Conservation (phyloP, 1,140 invertebrate genomes). For the Zaprionus ornatus region DNA sequence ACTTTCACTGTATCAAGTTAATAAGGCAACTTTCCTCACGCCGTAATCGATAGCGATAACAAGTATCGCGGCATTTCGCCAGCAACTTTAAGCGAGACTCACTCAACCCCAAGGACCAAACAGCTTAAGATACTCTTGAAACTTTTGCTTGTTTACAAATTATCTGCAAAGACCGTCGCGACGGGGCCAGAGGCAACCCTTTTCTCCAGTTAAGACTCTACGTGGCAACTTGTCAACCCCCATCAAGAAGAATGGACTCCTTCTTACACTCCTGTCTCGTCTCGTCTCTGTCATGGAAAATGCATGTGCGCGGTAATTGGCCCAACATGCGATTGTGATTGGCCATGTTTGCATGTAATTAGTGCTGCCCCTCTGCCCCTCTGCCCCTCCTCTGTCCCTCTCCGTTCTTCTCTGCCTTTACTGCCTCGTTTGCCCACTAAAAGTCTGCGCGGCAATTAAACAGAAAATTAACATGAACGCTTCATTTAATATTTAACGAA, state of each 20-base stretch:
- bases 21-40: neutral
- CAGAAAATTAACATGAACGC: slow-evolving; percentile 84
- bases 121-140: slow-evolving; percentile 18
- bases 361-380: slow-evolving; percentile 41
- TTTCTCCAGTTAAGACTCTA: neutral
- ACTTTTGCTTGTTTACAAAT: slow-evolving; percentile 65
- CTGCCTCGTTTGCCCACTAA: slow-evolving; percentile 29
- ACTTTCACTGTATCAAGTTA: neutral
- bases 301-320: slow-evolving; percentile 70
- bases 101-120: neutral
- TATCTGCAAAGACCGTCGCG: slow-evolving; percentile 28
- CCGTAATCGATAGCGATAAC: slow-evolving; percentile 22
- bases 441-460: slow-evolving; percentile 70
- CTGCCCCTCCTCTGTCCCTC: neutral
- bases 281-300: slow-evolving; percentile 12
- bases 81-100: neutral
- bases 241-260: slow-evolving; percentile 6
- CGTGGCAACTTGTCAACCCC: slow-evolving; percentile 47
- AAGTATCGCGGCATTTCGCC: neutral
- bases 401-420: neutral
- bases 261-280: neutral
- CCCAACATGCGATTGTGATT: slow-evolving; percentile 66
- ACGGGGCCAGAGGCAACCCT: slow-evolving; percentile 9
- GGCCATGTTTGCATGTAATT: slow-evolving; percentile 79
- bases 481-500: slow-evolving; percentile 84